Conservation (phyloP, 1,140 invertebrate species). For the Eufriesea mexicana region DNA sequence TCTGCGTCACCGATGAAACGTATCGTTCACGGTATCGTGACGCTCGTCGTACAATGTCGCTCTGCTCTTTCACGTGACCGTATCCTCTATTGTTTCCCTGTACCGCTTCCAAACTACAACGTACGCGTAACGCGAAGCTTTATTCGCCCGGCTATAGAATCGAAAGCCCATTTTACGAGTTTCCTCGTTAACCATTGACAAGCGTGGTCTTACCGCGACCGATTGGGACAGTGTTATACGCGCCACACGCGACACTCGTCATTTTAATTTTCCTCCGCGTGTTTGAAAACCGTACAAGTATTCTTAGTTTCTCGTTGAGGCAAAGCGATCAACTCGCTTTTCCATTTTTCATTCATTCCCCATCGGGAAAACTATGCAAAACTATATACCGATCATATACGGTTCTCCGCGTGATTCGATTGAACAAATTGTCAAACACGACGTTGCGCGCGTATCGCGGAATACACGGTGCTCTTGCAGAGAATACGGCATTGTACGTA, state of each 20-base stretch:
- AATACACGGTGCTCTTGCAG: conserved; percentile 7
- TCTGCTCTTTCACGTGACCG: conserved; percentile 13
- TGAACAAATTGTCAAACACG: neutral
- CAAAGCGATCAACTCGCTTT: neutral
- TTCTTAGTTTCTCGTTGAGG: no score
- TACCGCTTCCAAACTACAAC: neutral
- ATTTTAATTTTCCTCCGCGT: no score
- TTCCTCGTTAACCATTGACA: conserved; percentile 13
- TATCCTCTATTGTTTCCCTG: conserved; percentile 40
- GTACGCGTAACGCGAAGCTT: conserved; percentile 31
- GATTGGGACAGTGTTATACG: no score
- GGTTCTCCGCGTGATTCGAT: neutral
- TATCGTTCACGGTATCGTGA: neutral
- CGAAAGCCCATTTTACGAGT: neutral
- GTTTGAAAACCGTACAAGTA: neutral
- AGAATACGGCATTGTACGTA: conserved; percentile 39
- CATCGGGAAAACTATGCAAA: neutral
- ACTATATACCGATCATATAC: no score
- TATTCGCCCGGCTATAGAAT: conserved; percentile 30
- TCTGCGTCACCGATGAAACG: conserved; percentile 13
- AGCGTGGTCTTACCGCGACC: no score
- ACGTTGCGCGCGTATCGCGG: neutral
- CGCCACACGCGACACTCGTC: neutral
- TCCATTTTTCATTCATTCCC: neutral
- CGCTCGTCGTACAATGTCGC: neutral